These are phyloP conservation scores for Podilymbus podiceps DNA, from an alignment of 2,113 vertebrate species.

Conservation along the genomic window DNA sequence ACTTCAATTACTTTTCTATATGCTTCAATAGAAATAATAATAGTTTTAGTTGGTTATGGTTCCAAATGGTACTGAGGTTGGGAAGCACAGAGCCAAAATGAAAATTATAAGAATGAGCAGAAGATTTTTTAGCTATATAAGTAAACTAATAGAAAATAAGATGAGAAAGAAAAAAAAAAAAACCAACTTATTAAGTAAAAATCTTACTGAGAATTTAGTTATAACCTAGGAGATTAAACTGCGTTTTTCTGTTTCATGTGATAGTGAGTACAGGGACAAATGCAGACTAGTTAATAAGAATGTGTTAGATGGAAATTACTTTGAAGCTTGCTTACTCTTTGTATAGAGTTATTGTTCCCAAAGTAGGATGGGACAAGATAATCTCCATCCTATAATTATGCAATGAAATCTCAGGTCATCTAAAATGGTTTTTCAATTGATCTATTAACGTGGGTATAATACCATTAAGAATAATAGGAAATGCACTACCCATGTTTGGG, in stretches of 20 bases:
- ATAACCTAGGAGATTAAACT: not conserved
- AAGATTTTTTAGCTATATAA: not conserved
- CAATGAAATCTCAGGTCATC: not conserved
- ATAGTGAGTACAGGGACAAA: not conserved
- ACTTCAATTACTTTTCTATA: not conserved
- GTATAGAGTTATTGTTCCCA: not conserved
- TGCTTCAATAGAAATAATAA: not conserved
- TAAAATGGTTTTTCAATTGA: not conserved
- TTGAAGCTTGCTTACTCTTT: not conserved
- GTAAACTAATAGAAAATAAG: not conserved
- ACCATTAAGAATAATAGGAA: not conserved
- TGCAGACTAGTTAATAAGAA: not conserved
- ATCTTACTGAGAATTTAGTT: not conserved
- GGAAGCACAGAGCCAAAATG: not conserved
- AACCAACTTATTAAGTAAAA: not conserved
- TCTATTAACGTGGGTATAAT: not conserved
- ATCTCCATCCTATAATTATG: not conserved
- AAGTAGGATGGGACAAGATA: not conserved
- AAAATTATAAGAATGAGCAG: not conserved
- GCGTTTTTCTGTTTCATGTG: not conserved
- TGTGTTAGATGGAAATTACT: not conserved
- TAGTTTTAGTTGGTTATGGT: not conserved
- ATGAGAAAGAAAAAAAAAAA: not conserved
- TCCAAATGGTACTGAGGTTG: not conserved
- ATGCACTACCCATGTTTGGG: not conserved